These are phyloP conservation scores for Drosophila koepferae DNA, from an alignment of 2,888 invertebrate species.

Conservation along the genomic window DNA sequence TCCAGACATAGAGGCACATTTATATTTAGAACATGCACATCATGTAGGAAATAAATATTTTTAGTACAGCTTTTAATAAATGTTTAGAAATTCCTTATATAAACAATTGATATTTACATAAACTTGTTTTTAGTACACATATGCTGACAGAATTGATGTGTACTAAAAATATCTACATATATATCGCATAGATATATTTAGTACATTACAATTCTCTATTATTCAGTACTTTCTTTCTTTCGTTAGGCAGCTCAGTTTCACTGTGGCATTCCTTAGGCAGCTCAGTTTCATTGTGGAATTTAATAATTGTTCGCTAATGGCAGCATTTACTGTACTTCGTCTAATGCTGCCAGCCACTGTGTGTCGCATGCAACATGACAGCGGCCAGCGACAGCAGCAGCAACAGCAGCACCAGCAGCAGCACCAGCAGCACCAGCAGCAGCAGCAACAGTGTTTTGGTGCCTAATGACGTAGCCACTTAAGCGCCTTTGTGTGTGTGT, in stretches of 20 bases:
- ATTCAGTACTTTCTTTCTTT: background rate
- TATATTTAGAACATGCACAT: background rate
- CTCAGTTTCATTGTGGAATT: background rate
- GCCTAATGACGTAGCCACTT: constrained; percentile 80
- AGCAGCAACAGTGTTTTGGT: constrained; percentile 45
- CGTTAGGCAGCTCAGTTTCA: background rate
- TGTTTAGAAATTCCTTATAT: too few relatives aligned
- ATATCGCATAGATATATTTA: background rate
- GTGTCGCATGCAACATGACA: constrained; percentile 59
- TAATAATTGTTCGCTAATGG: too few relatives aligned
- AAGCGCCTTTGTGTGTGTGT: constrained; percentile 43
- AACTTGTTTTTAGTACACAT: too few relatives aligned
- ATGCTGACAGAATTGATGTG: too few relatives aligned
- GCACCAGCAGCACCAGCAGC: constrained; percentile 36
- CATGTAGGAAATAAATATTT: too few relatives aligned
- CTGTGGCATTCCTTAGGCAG: background rate
- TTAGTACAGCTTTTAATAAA: too few relatives aligned
- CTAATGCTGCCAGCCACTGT: constrained; percentile 36
- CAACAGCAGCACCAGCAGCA: constrained; percentile 25
- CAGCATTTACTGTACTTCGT: background rate
- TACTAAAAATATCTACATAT: too few relatives aligned
- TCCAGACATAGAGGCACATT: background rate
- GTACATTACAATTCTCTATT: background rate
- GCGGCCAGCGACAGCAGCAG: constrained; percentile 34
- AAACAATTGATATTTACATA: too few relatives aligned